phyloP scores from a whole-genome alignment of 1,140 invertebrate genomes.

The Rhynchophorus ferrugineus region DNA sequence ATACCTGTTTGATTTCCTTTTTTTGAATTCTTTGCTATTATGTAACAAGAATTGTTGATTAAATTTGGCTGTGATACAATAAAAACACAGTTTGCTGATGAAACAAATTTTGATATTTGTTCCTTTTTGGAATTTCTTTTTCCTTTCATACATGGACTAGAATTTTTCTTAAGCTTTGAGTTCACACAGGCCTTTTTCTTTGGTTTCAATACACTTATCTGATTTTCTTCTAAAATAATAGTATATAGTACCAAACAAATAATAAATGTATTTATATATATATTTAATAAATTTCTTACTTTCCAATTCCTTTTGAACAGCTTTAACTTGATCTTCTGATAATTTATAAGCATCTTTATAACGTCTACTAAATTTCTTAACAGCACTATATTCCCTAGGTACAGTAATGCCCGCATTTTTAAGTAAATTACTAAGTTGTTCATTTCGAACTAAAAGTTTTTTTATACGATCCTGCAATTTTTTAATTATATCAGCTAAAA shows the following conservation, averaged over 20 bases:
- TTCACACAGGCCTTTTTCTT: not conserved
- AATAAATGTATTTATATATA: no score
- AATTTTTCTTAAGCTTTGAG: not conserved
- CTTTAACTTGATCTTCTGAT: conserved; percentile 28
- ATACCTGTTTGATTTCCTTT: conserved; percentile 23
- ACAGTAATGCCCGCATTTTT: conserved; percentile 41
- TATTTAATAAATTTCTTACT: conserved; percentile 22
- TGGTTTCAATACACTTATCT: conserved; percentile 4
- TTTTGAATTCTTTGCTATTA: conserved; percentile 24
- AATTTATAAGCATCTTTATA: conserved; percentile 31
- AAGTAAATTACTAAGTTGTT: conserved; percentile 42
- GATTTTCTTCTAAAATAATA: conserved; percentile 15
- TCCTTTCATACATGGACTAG: not conserved
- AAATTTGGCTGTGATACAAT: conserved; percentile 22
- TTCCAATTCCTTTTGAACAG: conserved; percentile 29
- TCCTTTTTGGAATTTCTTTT: conserved; percentile 10
- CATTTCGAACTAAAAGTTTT: conserved; percentile 41
- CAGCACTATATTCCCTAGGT: conserved; percentile 32
- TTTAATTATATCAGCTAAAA: conserved; percentile 35
- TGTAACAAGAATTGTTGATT: conserved; percentile 26
- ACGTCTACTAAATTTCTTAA: conserved; percentile 26
- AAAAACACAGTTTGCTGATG: conserved; percentile 25
- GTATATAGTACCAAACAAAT: not conserved
- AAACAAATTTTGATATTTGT: not conserved
- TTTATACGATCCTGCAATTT: conserved; percentile 41